Base-by-base conservation (phyloP, 2,797 vertebrate genomes). In the Anguilla obscura region DNA sequence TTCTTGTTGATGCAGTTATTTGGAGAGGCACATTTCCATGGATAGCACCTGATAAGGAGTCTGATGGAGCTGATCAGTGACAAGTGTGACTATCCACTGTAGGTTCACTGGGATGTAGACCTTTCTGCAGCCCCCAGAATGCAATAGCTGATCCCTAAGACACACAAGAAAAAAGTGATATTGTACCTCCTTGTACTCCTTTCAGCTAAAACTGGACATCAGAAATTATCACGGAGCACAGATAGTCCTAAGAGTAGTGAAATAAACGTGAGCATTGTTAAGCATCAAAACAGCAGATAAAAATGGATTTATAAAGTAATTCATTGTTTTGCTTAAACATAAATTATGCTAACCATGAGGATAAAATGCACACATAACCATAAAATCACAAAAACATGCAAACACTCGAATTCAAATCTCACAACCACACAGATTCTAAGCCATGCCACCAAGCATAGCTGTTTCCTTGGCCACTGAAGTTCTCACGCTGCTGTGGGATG, bases 21-120 rank as follows among this genome's bases (percentile, higher is more conserved):
- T 56, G 36, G 87, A 88, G 94, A 90, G 96, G 87, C 94, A 94
- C 95, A 96, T 95, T 88, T 86, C 91, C 84, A 87, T 84, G 87
- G 33, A 86, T 84, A 66, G 94, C 74, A 89, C 88, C 93, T 45
- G 91, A 1, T 79, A 12, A 66, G 18, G 87, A 33, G 89, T 16
- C 40, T 66, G 14, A 66, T 6, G 45, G 36, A 50, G 7, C 40
- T 36, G 76, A 33, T 48, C 74, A 79, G 48, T 58, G 52, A 50
- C 24, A 27, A 86, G 58, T 52, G n/a, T 18, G 18, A 27, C 21
- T 9, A 18, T 63, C 27, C 33, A 27, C 33, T 36, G 36, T 48
- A 48, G 24, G n/a, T 40, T 58, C 54, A 66, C 14, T n/a, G 10
- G 40, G 71, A 36, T 50, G 48, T 54, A 40, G 76, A 33, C 9